Base-by-base conservation (phyloP, 2,888 invertebrate genomes). In the Aspidiotus rigidus region DNA sequence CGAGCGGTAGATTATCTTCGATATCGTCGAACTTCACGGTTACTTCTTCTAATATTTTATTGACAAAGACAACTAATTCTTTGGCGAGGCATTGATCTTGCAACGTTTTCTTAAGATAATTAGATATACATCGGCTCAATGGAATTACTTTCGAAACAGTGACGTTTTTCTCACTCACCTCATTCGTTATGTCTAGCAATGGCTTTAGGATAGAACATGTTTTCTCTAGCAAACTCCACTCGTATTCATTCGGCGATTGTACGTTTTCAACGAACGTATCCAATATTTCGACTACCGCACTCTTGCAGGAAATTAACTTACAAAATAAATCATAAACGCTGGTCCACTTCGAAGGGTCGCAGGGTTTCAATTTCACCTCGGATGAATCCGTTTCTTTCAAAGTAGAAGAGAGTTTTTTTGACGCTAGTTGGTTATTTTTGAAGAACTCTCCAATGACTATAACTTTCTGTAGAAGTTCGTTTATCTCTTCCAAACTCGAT, bases 271-370 rank as follows among this genome's bases (percentile, higher is more conserved):
- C 59, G 62, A 64, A 60, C 61, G 69, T n/a, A 72, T 62, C 64
- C 15, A 64, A 44, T 62, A 63, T 13, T 64, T 62, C 7, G 70
- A 61, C 40, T 62, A 71, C 13, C 70, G 62, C 62, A 72, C 72
- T 59, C 73, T 62, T 57, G 62, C 69, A 63, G 10, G 41, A 16
- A 17, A 70, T 56, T 16, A 73, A 61, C 53, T 66, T 42, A 41
- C 61, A 42, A 49, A 71, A 70, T 74, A 74, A 72, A 11, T 71
- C 66, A 63, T 71, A 72, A 11, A 71, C 72, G 16, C 73, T 73
- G 57, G 74, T 74, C 73, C 74, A 74, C 28, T 74, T 67, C 13
- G 72, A 73, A 13, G 64, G 61, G 15, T 74, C 74, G 59, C 70
- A 66, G 60, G 53, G 70, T 42, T 66, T 70, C 15, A 71, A 40